Evolutionary conservation across 2,113 vertebrate genomes (phyloP).

Genomic region (Garra rufa): DNA sequence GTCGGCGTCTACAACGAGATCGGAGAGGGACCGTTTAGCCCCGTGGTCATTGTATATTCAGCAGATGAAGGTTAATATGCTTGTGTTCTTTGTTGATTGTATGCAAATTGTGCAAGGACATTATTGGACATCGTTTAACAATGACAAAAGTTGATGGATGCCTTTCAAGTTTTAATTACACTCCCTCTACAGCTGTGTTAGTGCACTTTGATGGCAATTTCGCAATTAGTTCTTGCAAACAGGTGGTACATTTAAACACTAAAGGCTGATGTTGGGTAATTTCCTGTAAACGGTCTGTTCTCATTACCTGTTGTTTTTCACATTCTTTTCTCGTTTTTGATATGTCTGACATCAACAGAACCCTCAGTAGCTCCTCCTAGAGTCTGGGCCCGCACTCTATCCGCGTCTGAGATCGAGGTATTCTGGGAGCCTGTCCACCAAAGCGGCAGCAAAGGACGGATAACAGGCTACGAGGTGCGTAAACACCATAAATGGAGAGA

Average conservation of each 20-base stretch:
- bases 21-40: conserved; percentile 84
- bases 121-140: conserved; percentile 25
- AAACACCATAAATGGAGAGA: conserved; percentile 28
- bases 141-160: conserved; percentile 24
- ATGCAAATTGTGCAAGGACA: conserved; percentile 24
- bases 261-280: neutral
- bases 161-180: conserved; percentile 3
- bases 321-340: neutral
- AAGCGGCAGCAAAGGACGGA: conserved; percentile 77
- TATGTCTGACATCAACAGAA: conserved; percentile 68
- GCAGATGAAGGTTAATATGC: conserved; percentile 84
- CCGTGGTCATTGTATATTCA: conserved; percentile 75
- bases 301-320: neutral
- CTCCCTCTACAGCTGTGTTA: conserved; percentile 36
- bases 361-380: conserved; percentile 78
- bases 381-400: conserved; percentile 75
- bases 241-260: conserved; percentile 22
- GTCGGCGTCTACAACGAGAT: conserved; percentile 86
- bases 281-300: conserved; percentile 15
- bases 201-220: conserved; percentile 34
- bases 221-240: conserved; percentile 5
- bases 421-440: conserved; percentile 83
- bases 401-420: conserved; percentile 83
- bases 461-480: conserved; percentile 87
- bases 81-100: conserved; percentile 7